phyloP scores from a whole-genome alignment of 2,797 vertebrate genomes.

The Sebastolobus altivelis region DNA sequence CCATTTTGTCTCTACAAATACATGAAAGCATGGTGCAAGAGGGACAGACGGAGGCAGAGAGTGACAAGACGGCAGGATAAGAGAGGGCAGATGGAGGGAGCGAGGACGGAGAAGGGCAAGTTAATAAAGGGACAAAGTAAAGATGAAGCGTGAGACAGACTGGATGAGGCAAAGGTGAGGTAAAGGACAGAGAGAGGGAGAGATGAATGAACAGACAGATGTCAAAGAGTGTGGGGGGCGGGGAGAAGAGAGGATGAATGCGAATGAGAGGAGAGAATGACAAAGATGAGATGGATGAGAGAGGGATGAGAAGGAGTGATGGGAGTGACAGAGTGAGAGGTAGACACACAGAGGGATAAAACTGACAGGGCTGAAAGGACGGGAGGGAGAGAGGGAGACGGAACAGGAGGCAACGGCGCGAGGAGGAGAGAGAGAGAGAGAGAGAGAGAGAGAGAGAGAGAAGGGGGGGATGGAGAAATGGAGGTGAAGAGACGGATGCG shows the following conservation, averaged over 20 bases:
- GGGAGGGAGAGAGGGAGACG: not conserved
- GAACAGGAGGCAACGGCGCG: constrained; percentile 27
- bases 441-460: constrained; percentile 7
- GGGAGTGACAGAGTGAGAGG: constrained; percentile 29
- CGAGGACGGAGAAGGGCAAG: constrained; percentile 5
- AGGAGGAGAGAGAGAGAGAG: constrained; percentile 23
- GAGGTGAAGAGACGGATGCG: constrained; percentile 22
- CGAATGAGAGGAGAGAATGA: constrained; percentile 46
- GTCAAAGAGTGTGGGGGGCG: constrained; percentile 14
- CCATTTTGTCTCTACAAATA: constrained; percentile 3
- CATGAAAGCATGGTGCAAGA: constrained; percentile 3
- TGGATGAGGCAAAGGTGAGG: constrained; percentile 56
- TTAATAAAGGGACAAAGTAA: constrained; percentile 41
- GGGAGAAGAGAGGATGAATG: constrained; percentile 37
- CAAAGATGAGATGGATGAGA: constrained; percentile 41
- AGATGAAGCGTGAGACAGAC: constrained; percentile 24
- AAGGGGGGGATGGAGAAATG: not conserved
- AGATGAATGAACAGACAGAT: constrained; percentile 45
- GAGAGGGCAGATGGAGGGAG: constrained; percentile 29
- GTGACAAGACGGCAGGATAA: constrained; percentile 7
- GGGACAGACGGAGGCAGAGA: not conserved
- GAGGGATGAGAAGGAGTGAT: constrained; percentile 29
- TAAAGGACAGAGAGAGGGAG: constrained; percentile 42
- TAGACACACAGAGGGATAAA: constrained; percentile 36
- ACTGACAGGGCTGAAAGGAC: constrained; percentile 54